phyloP scores from a whole-genome alignment of 2,113 vertebrate species.

The Spermophilus dauricus region DNA sequence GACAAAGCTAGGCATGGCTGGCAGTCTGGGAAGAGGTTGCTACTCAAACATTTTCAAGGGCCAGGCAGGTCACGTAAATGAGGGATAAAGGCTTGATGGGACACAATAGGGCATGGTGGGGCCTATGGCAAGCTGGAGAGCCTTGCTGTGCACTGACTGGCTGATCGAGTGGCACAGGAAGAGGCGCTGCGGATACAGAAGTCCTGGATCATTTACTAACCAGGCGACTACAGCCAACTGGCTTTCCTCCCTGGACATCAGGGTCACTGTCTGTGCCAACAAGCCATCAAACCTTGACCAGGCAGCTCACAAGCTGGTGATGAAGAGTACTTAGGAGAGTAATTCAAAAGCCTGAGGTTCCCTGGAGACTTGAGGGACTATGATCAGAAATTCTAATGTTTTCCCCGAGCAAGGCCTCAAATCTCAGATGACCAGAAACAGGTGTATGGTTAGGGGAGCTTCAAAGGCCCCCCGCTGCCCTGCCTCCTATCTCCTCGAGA shows the following conservation, averaged over 20 bases:
- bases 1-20: neutral
- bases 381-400: constrained; percentile 57
- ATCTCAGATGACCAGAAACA: constrained; percentile 78
- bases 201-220: neutral
- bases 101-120: neutral
- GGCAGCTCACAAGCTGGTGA: neutral
- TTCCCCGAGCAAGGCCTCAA: constrained; percentile 29
- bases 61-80: neutral
- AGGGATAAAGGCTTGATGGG: neutral
- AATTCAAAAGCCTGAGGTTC: constrained; percentile 64
- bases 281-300: neutral
- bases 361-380: constrained; percentile 37
- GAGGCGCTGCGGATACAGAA: neutral
- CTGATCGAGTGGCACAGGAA: neutral
- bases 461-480: constrained; percentile 61
- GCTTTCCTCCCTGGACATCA: neutral
- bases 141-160: neutral
- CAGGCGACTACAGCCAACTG: neutral
- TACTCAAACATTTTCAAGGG: neutral
- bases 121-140: neutral
- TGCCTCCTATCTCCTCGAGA: constrained; percentile 78
- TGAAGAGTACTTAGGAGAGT: constrained; percentile 18
- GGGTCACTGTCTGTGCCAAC: neutral
- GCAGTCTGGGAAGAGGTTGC: neutral
- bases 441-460: constrained; percentile 68